Percentiles rank a stretch among this genome's conserved stretches.
phyloP scores from a whole-genome alignment of 2,113 vertebrate species.

The Serilophus lunatus region DNA sequence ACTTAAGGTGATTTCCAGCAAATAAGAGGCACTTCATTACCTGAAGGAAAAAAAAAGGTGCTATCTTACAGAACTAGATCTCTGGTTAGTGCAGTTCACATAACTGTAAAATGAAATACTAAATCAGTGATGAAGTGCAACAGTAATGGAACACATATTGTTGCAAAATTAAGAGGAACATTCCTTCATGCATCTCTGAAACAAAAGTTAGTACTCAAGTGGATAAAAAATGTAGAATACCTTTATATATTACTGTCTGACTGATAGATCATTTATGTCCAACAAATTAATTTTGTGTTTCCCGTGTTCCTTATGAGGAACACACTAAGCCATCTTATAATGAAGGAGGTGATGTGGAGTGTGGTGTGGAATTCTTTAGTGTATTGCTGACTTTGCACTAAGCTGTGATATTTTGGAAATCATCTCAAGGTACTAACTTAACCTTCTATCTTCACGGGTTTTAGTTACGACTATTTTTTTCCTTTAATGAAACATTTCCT shows the following conservation, averaged over 20 bases:
- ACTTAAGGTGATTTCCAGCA: neutral
- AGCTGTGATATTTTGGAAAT: neutral
- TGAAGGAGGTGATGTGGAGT: fast-evolving
- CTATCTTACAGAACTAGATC: neutral
- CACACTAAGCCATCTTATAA: neutral
- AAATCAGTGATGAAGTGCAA: neutral
- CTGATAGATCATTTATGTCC: neutral
- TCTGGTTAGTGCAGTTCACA: neutral
- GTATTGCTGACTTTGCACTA: neutral
- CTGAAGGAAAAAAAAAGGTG: neutral
- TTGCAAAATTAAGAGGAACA: neutral
- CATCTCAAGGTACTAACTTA: neutral
- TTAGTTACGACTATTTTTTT: neutral
- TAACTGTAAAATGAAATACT: neutral
- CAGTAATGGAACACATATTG: neutral
- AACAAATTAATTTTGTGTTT: neutral
- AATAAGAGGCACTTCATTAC: neutral
- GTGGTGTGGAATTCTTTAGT: neutral
- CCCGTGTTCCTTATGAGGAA: neutral
- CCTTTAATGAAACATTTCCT: neutral
- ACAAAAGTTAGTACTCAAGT: neutral
- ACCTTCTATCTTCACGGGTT: neutral
- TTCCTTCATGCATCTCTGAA: neutral
- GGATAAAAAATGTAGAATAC: neutral
- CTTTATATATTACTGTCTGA: neutral